These are phyloP conservation scores for Emydoidea blandingii DNA, from an alignment of 2,797 vertebrate genomes.

Conservation along the genomic window DNA sequence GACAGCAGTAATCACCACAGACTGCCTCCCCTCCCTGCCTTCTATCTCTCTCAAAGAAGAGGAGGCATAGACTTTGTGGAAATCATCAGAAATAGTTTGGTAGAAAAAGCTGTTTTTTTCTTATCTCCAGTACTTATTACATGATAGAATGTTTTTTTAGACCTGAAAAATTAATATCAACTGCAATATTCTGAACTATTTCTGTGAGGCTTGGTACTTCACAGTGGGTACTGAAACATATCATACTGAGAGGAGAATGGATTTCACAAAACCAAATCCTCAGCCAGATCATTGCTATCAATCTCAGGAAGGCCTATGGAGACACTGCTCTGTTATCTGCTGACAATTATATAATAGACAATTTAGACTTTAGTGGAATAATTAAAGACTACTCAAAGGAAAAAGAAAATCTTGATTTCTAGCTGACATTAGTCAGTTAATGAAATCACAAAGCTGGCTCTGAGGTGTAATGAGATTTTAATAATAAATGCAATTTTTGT, in stretches of 20 bases:
- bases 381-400: not conserved
- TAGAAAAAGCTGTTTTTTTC: not conserved
- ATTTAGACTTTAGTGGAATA: not conserved
- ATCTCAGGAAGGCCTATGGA: not conserved
- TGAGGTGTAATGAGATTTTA: not conserved
- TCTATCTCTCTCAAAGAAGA: not conserved
- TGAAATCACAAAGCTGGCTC: not conserved
- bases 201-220: too few species aligned
- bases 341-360: not conserved
- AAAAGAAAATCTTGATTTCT: not conserved
- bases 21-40: not conserved
- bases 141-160: not conserved
- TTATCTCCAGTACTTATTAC: not conserved
- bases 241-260: too few species aligned
- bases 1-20: not conserved
- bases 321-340: not conserved
- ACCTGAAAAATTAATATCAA: not conserved
- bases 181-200: too few species aligned
- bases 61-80: not conserved
- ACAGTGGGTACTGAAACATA: too few species aligned
- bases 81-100: not conserved
- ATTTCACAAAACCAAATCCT: too few species aligned
- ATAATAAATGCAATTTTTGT: not conserved
- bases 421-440: not conserved
- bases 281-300: not conserved